phyloP scores from a whole-genome alignment of 2,888 invertebrate genomes.

The Ashinkailepas kermadecensis region DNA sequence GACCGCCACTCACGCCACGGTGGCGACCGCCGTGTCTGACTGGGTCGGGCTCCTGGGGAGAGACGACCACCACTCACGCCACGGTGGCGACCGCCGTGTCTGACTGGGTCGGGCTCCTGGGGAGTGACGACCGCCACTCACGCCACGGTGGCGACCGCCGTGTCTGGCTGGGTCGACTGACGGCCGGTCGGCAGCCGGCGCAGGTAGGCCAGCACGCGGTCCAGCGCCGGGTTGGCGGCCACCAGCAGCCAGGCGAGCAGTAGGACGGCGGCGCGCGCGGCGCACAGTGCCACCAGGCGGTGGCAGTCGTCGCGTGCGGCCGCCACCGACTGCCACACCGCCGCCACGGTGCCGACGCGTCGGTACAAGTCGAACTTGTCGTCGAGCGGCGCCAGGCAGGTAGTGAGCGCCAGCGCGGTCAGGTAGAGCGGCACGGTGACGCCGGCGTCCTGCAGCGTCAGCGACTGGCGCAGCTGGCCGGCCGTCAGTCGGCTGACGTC shows the following conservation, averaged over 20 bases:
- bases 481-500: not conserved
- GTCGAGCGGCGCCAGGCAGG: not conserved
- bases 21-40: too few relatives aligned
- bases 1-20: too few relatives aligned
- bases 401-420: not conserved
- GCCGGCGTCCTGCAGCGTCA: constrained; percentile 11
- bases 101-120: not conserved
- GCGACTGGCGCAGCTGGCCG: not conserved
- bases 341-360: not conserved
- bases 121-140: not conserved
- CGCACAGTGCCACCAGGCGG: not conserved
- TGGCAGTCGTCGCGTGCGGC: not conserved
- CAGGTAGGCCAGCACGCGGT: not conserved
- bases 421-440: constrained; percentile 2
- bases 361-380: constrained; percentile 1
- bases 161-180: too few relatives aligned
- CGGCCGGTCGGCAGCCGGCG: not conserved
- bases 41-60: too few relatives aligned
- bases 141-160: not conserved
- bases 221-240: constrained; percentile 9
- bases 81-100: not conserved
- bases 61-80: not conserved
- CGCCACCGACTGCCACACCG: not conserved
- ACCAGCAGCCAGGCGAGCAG: constrained; percentile 6
- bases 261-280: not conserved